A percentile compares a stretch with the other conserved stretches of the same genome.
phyloP scores from a whole-genome alignment of 2,797 vertebrate genomes.

The Urophycis tenuis region DNA sequence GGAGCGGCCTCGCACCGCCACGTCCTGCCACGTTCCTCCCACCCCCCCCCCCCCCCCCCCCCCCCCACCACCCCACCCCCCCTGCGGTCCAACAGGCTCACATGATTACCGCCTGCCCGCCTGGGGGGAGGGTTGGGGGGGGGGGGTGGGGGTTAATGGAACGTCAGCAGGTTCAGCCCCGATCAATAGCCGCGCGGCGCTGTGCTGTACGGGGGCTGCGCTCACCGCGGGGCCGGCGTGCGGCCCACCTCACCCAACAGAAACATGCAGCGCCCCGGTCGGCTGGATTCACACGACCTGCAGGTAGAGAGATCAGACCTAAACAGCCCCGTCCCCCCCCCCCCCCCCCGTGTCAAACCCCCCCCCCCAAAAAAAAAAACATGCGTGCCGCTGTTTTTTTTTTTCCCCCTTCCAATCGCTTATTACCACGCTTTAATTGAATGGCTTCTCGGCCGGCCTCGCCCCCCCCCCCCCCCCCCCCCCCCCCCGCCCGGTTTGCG shows the following conservation, averaged over 20 bases:
- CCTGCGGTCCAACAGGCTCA: background rate
- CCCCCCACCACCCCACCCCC: too few relatives aligned
- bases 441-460: conserved; percentile 16
- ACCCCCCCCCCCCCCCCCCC: too few relatives aligned
- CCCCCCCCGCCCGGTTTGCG: background rate
- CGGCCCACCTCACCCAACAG: conserved; percentile 33
- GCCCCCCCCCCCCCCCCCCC: background rate
- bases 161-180: conserved; percentile 10
- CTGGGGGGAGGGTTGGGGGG: too few relatives aligned
- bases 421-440: conserved; percentile 39
- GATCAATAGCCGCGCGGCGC: conserved; percentile 24
- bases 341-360: conserved; percentile 30
- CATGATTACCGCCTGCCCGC: conserved; percentile 3
- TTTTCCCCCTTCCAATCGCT: conserved; percentile 19
- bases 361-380: too few relatives aligned
- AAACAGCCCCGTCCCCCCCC: conserved; percentile 32
- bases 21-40: background rate
- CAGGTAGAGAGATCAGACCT: conserved; percentile 40
- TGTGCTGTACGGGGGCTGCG: background rate
- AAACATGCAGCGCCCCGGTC: conserved; percentile 19
- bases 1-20: background rate
- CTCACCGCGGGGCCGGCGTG: conserved; percentile 17
- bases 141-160: too few relatives aligned
- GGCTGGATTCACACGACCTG: conserved; percentile 48
- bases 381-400: background rate